Evolutionary conservation across 2,888 invertebrate genomes (phyloP), one percentile per base, ranked within the genome.

Genomic region (Lomographa bimaculata): DNA sequence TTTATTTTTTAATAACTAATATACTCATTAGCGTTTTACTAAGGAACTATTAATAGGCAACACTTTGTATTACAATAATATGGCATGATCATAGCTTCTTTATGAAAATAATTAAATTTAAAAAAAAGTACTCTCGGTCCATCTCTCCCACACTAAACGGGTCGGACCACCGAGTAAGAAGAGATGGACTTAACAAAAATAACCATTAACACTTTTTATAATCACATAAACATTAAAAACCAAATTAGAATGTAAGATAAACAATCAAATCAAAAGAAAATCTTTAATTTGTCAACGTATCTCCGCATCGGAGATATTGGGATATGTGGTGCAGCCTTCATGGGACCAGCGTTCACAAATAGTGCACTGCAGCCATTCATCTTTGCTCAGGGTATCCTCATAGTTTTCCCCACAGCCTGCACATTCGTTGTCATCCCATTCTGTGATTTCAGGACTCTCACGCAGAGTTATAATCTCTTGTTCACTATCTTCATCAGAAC

Each of bases 261-360:
- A 14, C 4, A 4, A 14, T 14, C 4, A 14, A 14, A 14, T 2
- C 2, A 14, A 14, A 14, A 28, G 23, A 28, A 38, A 32, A 21
- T 23, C 32, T 35, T 30, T 5, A 30, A 25, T 24, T 25, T 29
- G 29, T 35, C 32, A 43, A 23, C 25, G 43, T 43, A 38, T 39
- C 12, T 33, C 38, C 44, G 33, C 44, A 44, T 39, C 38, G 27
- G 24, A 38, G 38, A 41, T 45, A 45, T 41, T 6, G 10, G 24
- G 19, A 24, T 37, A 29, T n/a, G 27, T 29, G 8, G 44, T 40
- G 29, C 40, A 40, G 29, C 44, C 5, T 41, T 45, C 39, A 45
- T 45, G 29, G 17, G 34, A 40, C 44, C 40, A 44, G 44, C 44
- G 44, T 44, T 44, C 33, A 33, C 33, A 38, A 0, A 40, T 30